Base-by-base conservation (phyloP, 2,797 vertebrate genomes). In the Cirrhinus mrigala region DNA sequence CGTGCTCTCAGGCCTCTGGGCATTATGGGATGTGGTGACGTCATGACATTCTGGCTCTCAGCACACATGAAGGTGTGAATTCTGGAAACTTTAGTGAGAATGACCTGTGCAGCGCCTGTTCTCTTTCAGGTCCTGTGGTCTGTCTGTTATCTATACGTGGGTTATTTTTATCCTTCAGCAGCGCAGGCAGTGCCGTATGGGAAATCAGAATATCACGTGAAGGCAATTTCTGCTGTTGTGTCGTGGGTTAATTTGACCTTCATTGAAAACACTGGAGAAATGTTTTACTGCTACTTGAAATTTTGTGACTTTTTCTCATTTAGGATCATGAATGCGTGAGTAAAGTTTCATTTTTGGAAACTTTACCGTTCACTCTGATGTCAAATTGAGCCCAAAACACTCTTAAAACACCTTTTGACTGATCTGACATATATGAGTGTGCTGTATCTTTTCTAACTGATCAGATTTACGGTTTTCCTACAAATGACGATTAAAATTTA, bases 101-200 rank as follows among this genome's bases (percentile, higher is more conserved):
- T 60, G n/a, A 60, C 15, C 11, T 29, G 29, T 29, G 3, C 29
- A 29, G 60, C 4, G 24, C 20, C 37, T 71, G 69, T 46, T 70
- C 68, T 24, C 20, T 44, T 20, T 37, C 33, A 20, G 66, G 33
- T 68, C 33, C 33, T 40, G 66, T 68, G 66, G 18, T 37, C 16
- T 70, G 68, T 73, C 44, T 56, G 52, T 56, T 76, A 76, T 76
- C 74, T 22, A 15, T 46, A n/a, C 5, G 0, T 14, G 24, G 2
- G 74, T 22, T 76, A 56, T 76, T 56, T 76, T 37, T 76, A 37
- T 11, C 52, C 20, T 54, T 56, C 18, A 76, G 29, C 48, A 73
- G 46, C 12, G 50, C 71, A 50, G 27, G 7, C 29, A 74, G 4
- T 48, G 46, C 10, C 27, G 33, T 75, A 54, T 75, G 73, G 73